Evolutionary conservation across 2,113 vertebrate species (phyloP), one percentile per base, ranked within the genome.

Genomic region (Tringa solitaria): DNA sequence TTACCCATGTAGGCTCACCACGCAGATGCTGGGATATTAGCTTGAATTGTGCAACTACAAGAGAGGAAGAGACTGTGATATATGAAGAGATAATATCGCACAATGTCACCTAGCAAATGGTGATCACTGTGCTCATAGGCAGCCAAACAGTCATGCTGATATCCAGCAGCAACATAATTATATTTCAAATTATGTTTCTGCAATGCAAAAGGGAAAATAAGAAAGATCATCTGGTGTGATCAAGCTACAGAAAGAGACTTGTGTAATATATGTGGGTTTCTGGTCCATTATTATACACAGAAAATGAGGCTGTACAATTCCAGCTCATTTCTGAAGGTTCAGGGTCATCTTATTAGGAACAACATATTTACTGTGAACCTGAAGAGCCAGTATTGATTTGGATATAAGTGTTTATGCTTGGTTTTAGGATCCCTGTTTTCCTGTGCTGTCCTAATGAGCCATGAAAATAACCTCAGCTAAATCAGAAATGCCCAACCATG

Each of bases 121-220:
- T 48, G 87, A 96, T 74, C 78, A 60, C 51, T 46, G 30, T 32
- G 84, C 63, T 95, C 37, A 23, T 26, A 85, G 37, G 70, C 50
- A 79, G 90, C 67, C 11, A 3, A 72, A 92, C 74, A 94, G 69
- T 85, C 90, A 60, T 4, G 8, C 79, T 78, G 41, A 86, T 96
- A 96, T 82, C 92, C 77, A 89, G 77, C 60, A 93, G 87, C 54
- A 95, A 96, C 92, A 74, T 93, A 92, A 97, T 96, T 95, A 97
- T 86, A 90, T 97, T 97, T 96, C 79, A 95, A 96, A 96, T 96
- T 96, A 95, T 87, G 96, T 97, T 97, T 95, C 89, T 82, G 89
- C 37, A 64, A 86, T 89, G 93, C 51, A 93, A 96, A 95, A 96
- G 61, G 69, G 56, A 80, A 95, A 96, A 96, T 67, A 97, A 95